Base-by-base conservation (phyloP, 2,888 invertebrate species). In the Leptinotarsa tumamoca region DNA sequence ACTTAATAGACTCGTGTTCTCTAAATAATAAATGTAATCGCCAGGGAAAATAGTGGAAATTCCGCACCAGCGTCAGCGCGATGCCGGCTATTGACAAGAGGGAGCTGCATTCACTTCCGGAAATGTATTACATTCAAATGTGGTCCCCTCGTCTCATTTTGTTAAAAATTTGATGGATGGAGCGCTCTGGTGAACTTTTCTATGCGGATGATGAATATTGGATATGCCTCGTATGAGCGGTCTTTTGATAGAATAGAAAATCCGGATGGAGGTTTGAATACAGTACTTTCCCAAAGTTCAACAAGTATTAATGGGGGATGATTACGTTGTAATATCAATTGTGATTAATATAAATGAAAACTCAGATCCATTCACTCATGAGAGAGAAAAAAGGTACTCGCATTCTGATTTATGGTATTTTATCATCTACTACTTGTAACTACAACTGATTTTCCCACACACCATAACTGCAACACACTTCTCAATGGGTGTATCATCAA, bases 1-100 rank as follows among this genome's bases (percentile, higher is more conserved):
- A 84, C 83, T 85, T 86, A 85, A 86, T 85, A 84, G 85, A 85
- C 82, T 81, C 83, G 79, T 84, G 85, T 84, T 82, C 79, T 81
- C 80, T 86, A 84, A 86, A 86, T 86, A 86, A 86, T 86, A 84
- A 84, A 86, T 86, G 84, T 83, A 84, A 84, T 84, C 82, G 84
- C 80, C 70, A 73, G 80, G 82, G 81, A 80, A 78, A 78, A 80
- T 73, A 74, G 75, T 54, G 74, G 78, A 76, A 75, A 74, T 67
- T 77, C 72, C 70, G 52, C 73, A 54, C 71, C 63, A 63, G 68
- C 21, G 71, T 49, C 74, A 67, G 43, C 43, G 43, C 43, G 43
- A 43, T 23, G 52, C 70, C 63, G 76, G 75, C 76, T 73, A 78
- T 78, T 74, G 77, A 78, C 77, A 76, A 68, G 58, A 61, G 67